Evolutionary conservation across 2,113 vertebrate genomes (phyloP), one percentile per base, ranked within the genome.

Genomic region (Trichomycterus rosablanca): DNA sequence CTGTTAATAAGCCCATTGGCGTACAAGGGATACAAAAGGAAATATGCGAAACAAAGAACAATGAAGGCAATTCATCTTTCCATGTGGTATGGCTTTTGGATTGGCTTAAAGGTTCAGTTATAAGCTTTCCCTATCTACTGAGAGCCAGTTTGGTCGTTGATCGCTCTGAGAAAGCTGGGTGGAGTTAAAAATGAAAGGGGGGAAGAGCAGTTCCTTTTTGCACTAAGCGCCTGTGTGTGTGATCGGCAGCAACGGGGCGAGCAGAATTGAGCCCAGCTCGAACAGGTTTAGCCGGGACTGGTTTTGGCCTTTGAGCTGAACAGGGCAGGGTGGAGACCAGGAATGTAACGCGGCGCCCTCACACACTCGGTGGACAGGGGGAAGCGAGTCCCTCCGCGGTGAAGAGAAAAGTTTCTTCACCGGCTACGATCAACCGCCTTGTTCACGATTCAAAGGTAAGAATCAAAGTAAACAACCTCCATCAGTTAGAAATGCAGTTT

Each of bases 281-380:
- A 60, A 71, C 65, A 71, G 65, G 68, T 75, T 65, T 66, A 28
- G 34, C 68, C 52, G 63, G 68, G 39, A 57, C 56, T 71, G 55
- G 16, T 61, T 65, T 68, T 66, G 42, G 70, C 65, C 53, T 63
- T 58, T 1, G 15, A 46, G 57, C 51, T 68, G 37, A 68, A 65
- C 54, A 59, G 53, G n/a, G n/a, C 18, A 61, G 73, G 73, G 73
- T 71, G 73, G 73, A 62, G 68, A 67, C n/a, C 44, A 68, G 73
- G 65, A 74, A 74, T 74, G 73, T 66, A 34, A 46, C 65, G 48
- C 44, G 42, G 54, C 49, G 32, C 59, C 43, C 24, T 44, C 55
- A 53, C 42, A 62, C 23, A 43, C 9, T 64, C 45, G 12, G 23
- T 63, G 67, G 62, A 48, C 26, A 19, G 57, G 37, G 62, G 23